Conservation (phyloP, 2,797 vertebrate species). For the Peromyscus aztecus region DNA sequence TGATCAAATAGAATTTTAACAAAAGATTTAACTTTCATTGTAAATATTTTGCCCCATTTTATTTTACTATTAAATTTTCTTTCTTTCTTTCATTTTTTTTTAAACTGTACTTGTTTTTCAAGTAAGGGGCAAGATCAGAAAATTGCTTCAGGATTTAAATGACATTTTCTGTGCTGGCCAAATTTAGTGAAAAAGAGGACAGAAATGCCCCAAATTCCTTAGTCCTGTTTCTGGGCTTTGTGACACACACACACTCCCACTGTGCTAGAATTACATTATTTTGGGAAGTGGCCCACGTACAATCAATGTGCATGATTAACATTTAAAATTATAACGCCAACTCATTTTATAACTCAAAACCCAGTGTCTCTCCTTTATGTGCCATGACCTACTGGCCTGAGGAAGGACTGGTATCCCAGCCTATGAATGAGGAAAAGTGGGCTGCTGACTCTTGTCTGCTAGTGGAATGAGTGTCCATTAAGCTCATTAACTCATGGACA, state of each 20-base stretch:
- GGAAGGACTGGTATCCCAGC: fast-evolving
- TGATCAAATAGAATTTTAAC: background rate
- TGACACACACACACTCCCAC: background rate
- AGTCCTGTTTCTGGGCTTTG: background rate
- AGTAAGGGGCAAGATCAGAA: background rate
- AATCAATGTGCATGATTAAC: slow-evolving; percentile 61
- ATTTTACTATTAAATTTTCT: background rate
- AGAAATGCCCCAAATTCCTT: background rate
- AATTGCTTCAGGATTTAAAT: background rate
- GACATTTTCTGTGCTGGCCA: background rate
- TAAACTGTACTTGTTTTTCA: background rate
- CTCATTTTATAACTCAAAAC: slow-evolving; percentile 63
- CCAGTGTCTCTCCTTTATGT: background rate
- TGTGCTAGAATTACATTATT: slow-evolving; percentile 67
- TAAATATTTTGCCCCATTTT: background rate
- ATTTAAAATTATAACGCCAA: slow-evolving; percentile 75
- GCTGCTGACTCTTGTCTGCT: slow-evolving; percentile 32
- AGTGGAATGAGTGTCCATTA: slow-evolving; percentile 63
- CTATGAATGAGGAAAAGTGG: background rate
- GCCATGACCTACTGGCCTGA: background rate
- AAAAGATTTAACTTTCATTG: background rate
- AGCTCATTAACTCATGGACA: slow-evolving; percentile 83
- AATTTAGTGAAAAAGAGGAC: background rate
- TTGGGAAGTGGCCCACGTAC: slow-evolving; percentile 63
- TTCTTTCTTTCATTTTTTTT: background rate